phyloP scores from a whole-genome alignment of 2,888 invertebrate species.

The Omphaloscelis lunosa region DNA sequence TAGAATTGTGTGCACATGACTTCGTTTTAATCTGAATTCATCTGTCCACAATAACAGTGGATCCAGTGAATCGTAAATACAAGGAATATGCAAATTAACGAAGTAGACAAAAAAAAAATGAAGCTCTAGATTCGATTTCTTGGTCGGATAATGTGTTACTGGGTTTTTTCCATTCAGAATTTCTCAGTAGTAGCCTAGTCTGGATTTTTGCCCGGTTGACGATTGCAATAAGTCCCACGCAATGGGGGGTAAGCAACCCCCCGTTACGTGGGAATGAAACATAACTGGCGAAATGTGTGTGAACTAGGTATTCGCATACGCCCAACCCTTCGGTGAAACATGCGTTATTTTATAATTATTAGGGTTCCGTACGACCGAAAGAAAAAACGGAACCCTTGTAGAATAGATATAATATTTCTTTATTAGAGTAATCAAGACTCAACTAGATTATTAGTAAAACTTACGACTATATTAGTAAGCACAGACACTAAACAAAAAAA shows the following conservation, averaged over 20 bases:
- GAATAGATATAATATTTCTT: no score
- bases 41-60: constrained; percentile 48
- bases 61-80: neutral
- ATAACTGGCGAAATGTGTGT: neutral
- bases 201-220: neutral
- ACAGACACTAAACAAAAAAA: no score
- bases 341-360: no score
- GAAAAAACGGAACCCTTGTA: no score
- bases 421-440: no score
- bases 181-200: neutral
- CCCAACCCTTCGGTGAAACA: neutral
- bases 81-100: neutral
- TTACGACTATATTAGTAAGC: no score
- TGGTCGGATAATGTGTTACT: no score
- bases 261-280: neutral
- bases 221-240: neutral
- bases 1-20: constrained; percentile 71
- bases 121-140: neutral
- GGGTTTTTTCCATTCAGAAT: neutral
- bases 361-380: no score
- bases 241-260: no score
- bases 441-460: no score
- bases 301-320: neutral
- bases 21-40: constrained; percentile 80
- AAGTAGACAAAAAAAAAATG: no score